Evolutionary conservation across 2,797 vertebrate genomes (phyloP).

Genomic region (Rhynchotus rufescens): DNA sequence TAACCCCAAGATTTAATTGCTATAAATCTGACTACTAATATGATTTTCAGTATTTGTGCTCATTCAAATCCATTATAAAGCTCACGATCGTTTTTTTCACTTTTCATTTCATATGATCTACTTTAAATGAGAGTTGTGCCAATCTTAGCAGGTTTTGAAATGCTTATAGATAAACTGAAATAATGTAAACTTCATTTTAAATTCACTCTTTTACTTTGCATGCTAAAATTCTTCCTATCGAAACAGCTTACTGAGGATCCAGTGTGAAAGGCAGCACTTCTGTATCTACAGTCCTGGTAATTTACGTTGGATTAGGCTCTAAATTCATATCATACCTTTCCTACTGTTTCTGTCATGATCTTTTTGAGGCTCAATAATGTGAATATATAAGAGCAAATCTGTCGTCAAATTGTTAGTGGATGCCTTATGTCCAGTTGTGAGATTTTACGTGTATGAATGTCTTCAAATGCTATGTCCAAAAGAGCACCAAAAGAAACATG

Average conservation of each 20-base stretch:
- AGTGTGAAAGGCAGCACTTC: background rate
- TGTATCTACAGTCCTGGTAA: background rate
- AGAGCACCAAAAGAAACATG: background rate
- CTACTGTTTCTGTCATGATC: background rate
- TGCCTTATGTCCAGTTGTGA: background rate
- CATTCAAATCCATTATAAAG: slow-evolving; percentile 4
- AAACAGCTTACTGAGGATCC: background rate
- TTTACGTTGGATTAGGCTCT: background rate
- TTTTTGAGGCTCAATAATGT: background rate
- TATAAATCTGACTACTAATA: slow-evolving; percentile 14
- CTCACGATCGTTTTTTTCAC: background rate
- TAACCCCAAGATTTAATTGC: slow-evolving; percentile 28
- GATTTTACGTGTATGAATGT: background rate
- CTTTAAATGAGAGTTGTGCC: slow-evolving; percentile 14
- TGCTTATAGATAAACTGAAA: slow-evolving; percentile 1
- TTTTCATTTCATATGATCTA: slow-evolving; percentile 19
- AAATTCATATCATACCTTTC: background rate
- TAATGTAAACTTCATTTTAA: slow-evolving; percentile 29
- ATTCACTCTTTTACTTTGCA: background rate
- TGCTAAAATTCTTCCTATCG: background rate
- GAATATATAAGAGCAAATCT: background rate
- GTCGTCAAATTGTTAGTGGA: background rate
- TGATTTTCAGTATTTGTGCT: background rate
- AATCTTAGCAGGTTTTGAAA: slow-evolving; percentile 9
- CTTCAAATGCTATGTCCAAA: background rate